Percentiles rank a stretch among this genome's conserved stretches.
Conservation (phyloP, 2,113 vertebrate species). For the Heterotilapia buettikoferi region DNA sequence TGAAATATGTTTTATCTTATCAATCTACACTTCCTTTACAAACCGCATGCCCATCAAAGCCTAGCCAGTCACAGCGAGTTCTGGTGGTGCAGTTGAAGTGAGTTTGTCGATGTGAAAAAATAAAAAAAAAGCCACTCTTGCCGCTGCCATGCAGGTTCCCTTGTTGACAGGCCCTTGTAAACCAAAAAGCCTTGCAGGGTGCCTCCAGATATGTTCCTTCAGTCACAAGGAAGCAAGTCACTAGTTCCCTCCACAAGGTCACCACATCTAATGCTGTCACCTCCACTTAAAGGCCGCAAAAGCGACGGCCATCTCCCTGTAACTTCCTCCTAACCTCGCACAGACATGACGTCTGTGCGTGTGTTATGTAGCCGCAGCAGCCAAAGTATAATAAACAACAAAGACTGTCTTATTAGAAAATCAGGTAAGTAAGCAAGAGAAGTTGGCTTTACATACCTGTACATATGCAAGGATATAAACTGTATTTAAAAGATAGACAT, state of each 20-base stretch:
- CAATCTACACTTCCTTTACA: constrained; percentile 39
- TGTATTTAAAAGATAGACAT: not conserved
- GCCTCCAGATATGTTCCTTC: constrained; percentile 74
- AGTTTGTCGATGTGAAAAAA: constrained; percentile 15
- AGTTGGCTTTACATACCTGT: not conserved
- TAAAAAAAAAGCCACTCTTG: constrained; percentile 1
- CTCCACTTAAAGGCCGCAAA: constrained; percentile 62
- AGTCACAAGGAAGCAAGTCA: constrained; percentile 53
- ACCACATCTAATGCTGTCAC: constrained; percentile 67
- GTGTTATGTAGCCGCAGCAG: not conserved
- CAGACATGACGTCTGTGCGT: not conserved
- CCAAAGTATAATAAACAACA: not conserved
- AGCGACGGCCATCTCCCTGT: constrained; percentile 12
- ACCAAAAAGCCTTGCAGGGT: constrained; percentile 70
- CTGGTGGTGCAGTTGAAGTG: constrained; percentile 19
- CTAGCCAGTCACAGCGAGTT: not conserved
- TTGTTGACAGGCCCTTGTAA: constrained; percentile 39
- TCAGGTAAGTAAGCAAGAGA: not conserved
- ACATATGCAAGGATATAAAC: not conserved
- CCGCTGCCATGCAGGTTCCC: constrained; percentile 36
- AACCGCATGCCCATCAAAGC: not conserved
- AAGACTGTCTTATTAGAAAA: not conserved
- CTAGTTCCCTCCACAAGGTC: constrained; percentile 41
- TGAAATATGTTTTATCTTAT: constrained; percentile 39
- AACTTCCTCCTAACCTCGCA: constrained; percentile 7